phyloP scores from a whole-genome alignment of 2,797 vertebrate species.

The Hippopotamyrus pictus region DNA sequence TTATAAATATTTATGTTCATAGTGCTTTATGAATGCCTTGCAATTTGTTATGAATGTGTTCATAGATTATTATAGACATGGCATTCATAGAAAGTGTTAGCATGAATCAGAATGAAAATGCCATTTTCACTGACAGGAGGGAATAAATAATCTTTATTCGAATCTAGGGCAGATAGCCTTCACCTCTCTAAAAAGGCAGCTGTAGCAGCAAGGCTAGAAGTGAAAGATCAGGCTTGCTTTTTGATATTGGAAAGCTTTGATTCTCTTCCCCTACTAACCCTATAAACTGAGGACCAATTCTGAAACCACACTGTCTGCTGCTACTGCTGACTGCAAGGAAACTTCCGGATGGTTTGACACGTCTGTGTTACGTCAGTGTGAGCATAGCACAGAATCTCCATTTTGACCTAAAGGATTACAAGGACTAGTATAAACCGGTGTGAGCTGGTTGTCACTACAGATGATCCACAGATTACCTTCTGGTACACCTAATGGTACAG shows the following conservation, averaged over 20 bases:
- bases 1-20: background rate
- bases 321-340: background rate
- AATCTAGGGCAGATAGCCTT: background rate
- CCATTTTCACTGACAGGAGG: background rate
- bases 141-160: background rate
- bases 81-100: background rate
- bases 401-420: background rate
- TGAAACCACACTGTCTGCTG: background rate
- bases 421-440: background rate
- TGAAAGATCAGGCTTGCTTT: background rate
- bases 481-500: background rate
- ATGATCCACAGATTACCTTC: background rate
- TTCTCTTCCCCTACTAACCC: background rate
- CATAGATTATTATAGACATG: background rate
- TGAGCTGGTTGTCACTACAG: background rate
- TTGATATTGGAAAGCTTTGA: background rate
- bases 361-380: background rate
- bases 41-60: background rate
- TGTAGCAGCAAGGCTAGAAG: background rate
- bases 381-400: background rate
- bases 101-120: too few species aligned
- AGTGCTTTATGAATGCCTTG: background rate
- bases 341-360: background rate
- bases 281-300: background rate
- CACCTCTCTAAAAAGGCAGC: background rate